Conservation (phyloP, 2,113 vertebrate genomes). For the Pteruthius melanotis region DNA sequence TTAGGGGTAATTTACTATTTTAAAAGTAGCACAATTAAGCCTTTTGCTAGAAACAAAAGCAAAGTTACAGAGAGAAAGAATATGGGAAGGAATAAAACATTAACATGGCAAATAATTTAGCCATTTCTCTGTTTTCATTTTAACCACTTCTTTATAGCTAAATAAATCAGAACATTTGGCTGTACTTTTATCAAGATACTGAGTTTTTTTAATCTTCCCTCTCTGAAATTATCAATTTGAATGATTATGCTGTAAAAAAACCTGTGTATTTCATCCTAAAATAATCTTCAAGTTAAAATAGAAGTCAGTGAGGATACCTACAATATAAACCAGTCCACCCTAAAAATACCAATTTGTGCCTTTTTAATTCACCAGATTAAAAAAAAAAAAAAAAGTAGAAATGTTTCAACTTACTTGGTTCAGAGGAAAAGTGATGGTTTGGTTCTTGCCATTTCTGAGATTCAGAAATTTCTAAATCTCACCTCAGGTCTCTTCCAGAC, state of each 20-base stretch:
- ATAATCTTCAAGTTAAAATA: background rate
- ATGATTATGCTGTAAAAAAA: background rate
- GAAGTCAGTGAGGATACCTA: background rate
- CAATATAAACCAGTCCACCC: background rate
- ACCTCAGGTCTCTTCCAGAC: background rate
- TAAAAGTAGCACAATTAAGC: background rate
- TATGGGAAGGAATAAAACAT: background rate
- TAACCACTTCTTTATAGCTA: background rate
- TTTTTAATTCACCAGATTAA: background rate
- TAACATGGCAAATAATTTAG: background rate
- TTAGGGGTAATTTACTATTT: background rate
- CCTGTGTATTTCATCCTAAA: background rate
- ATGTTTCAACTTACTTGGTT: background rate
- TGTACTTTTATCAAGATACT: background rate
- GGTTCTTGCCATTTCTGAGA: background rate
- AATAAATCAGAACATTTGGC: background rate
- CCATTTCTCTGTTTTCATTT: background rate
- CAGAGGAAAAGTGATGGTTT: background rate
- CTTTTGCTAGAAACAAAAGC: background rate
- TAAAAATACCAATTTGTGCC: background rate
- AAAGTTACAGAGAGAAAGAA: background rate
- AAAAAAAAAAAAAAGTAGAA: background rate
- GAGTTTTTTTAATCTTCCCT: background rate
- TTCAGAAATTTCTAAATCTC: background rate
- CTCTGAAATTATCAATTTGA: background rate